These are phyloP conservation scores for Synanthedon formicaeformis DNA, from an alignment of 2,888 invertebrate species.

Conservation along the genomic window DNA sequence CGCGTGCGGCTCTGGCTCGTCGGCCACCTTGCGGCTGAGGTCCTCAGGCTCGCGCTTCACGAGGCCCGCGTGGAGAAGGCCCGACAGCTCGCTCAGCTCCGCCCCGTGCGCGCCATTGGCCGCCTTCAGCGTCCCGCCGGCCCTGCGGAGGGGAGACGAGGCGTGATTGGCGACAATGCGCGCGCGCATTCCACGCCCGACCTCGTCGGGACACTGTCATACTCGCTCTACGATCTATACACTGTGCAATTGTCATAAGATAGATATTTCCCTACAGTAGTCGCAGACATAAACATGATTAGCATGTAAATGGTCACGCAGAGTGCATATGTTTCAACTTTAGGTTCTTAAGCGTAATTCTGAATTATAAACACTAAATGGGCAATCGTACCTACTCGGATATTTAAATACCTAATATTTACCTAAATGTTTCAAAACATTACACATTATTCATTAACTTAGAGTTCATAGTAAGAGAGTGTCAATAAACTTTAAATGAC, in stretches of 20 bases:
- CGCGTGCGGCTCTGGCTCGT: constrained; percentile 72
- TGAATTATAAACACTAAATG: background rate
- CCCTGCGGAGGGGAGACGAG: constrained; percentile 74
- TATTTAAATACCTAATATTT: background rate
- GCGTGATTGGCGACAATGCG: constrained; percentile 52
- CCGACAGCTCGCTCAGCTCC: constrained; percentile 74
- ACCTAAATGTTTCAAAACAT: too few relatives aligned
- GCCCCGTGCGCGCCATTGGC: constrained; percentile 77
- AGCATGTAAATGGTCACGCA: constrained; percentile 18
- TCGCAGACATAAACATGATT: constrained; percentile 24
- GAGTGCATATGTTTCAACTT: background rate
- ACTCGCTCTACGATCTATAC: constrained; percentile 30
- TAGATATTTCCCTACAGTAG: background rate
- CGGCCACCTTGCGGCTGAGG: constrained; percentile 78
- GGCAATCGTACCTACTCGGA: background rate
- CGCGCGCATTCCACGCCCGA: constrained; percentile 42
- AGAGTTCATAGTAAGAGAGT: too few relatives aligned
- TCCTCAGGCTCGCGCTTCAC: constrained; percentile 88
- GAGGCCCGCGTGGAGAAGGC: constrained; percentile 74
- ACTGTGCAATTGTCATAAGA: constrained; percentile 27
- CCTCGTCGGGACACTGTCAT: constrained; percentile 39
- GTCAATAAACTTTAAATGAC: too few relatives aligned
- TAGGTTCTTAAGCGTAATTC: background rate
- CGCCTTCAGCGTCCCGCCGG: constrained; percentile 71
- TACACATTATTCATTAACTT: too few relatives aligned